phyloP scores from a whole-genome alignment of 2,113 vertebrate species.

The Calidris pygmaea region DNA sequence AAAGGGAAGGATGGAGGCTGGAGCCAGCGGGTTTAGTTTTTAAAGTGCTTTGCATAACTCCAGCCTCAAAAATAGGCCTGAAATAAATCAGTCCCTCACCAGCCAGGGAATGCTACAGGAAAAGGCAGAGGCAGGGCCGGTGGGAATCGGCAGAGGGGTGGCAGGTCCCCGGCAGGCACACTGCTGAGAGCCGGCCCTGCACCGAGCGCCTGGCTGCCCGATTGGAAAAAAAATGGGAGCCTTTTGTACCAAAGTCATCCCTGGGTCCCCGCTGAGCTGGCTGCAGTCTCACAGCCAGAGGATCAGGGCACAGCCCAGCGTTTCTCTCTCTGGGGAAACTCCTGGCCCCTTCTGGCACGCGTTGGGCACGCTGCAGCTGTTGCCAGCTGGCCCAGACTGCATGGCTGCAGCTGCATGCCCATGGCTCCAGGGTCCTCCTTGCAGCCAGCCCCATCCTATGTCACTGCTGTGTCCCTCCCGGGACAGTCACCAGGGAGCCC shows the following conservation, averaged over 20 bases:
- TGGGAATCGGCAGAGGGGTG: background rate
- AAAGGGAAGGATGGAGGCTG: background rate
- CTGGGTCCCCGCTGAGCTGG: background rate
- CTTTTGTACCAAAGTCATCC: background rate
- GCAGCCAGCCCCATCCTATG: background rate
- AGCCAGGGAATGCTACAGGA: background rate
- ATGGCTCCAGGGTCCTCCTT: background rate
- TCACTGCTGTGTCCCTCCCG: background rate
- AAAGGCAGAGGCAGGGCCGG: background rate
- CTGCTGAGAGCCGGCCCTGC: background rate
- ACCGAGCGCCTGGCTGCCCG: accelerated
- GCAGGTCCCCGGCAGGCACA: background rate
- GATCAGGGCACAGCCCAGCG: accelerated
- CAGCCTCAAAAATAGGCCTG: background rate
- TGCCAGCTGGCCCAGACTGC: background rate
- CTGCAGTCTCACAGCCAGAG: background rate
- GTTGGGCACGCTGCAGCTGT: background rate
- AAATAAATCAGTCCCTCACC: background rate
- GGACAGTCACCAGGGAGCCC: background rate
- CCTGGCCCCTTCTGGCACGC: background rate
- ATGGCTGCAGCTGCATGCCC: accelerated
- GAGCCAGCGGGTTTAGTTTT: background rate
- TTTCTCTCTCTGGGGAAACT: background rate
- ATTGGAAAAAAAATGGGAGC: background rate
- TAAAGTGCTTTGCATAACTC: background rate